Conservation (phyloP, 1,140 invertebrate species). For the Bactericera cockerelli region DNA sequence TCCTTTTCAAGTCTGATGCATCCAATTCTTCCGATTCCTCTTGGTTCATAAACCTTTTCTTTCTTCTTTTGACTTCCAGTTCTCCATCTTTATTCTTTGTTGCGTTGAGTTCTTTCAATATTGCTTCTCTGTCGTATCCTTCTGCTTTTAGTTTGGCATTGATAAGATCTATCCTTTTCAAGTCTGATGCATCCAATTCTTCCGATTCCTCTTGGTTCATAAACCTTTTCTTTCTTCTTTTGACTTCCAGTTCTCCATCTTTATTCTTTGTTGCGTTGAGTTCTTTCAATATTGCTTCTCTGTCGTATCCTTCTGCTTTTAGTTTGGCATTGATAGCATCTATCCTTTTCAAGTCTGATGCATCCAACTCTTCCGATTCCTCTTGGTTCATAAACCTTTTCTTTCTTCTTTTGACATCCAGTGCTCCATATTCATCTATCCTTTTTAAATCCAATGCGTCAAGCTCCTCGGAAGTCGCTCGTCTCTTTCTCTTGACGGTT, state of each 20-base stretch:
- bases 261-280: neutral
- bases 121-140: neutral
- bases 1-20: neutral
- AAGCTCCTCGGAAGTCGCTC: neutral
- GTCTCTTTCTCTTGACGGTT: neutral
- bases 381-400: neutral
- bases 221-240: neutral
- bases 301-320: constrained; percentile 3
- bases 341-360: neutral
- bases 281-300: neutral
- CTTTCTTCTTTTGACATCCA: neutral
- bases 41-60: neutral
- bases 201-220: neutral
- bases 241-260: neutral
- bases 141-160: neutral
- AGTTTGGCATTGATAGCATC: neutral
- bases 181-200: neutral
- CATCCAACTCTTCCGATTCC: neutral
- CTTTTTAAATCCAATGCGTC: neutral
- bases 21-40: neutral
- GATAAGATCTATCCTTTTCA: neutral
- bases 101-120: neutral
- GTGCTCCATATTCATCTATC: neutral
- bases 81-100: constrained; percentile 1
- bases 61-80: neutral